These are phyloP conservation scores for Eolophus roseicapilla DNA, from an alignment of 2,113 vertebrate genomes.

Conservation along the genomic window DNA sequence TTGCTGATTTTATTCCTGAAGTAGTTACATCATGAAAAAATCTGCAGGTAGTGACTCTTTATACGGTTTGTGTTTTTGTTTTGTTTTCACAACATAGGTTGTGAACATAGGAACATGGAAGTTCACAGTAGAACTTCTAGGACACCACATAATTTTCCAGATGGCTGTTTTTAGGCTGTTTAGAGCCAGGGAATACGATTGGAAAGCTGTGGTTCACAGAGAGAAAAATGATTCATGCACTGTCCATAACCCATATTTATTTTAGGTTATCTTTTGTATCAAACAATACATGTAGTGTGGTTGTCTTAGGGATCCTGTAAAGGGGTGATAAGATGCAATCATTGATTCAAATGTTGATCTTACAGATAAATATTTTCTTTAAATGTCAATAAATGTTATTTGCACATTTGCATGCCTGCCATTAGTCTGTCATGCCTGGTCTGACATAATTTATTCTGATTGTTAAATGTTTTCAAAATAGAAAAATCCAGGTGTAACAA, in stretches of 20 bases:
- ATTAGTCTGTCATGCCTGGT: neutral
- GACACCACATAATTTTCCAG: neutral
- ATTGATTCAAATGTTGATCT: neutral
- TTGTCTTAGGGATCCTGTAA: neutral
- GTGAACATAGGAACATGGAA: neutral
- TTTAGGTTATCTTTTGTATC: neutral
- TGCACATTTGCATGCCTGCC: neutral
- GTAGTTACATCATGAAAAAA: neutral
- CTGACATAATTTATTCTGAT: neutral
- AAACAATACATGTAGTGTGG: neutral
- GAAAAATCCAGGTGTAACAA: neutral
- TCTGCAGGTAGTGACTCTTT: neutral
- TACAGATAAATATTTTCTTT: neutral
- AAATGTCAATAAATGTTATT: neutral
- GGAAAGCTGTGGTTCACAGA: neutral
- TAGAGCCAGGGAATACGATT: neutral
- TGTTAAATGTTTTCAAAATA: neutral
- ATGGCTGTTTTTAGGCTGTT: neutral
- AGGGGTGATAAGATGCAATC: neutral
- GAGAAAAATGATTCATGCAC: neutral
- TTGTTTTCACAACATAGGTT: neutral
- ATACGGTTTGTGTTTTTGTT: neutral
- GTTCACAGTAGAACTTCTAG: neutral
- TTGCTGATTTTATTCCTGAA: neutral
- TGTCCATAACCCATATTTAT: neutral